Base-by-base conservation (phyloP, 2,113 vertebrate genomes). In the Oreochromis tanganicae region DNA sequence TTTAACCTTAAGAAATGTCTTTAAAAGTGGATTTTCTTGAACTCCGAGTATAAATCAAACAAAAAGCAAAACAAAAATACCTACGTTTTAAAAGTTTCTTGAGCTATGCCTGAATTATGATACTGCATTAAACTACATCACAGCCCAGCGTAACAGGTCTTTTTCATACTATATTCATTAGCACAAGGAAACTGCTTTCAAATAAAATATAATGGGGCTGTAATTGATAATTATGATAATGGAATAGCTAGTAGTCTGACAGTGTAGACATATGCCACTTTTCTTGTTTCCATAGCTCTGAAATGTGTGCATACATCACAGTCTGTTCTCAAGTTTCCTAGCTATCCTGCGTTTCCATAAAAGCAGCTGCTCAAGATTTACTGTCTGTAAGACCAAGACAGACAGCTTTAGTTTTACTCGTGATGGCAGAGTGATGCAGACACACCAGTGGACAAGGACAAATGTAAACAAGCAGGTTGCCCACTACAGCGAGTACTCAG, bases 151-250 rank as follows among this genome's bases (percentile, higher is more conserved):
- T n/a, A n/a, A 66, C 19, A 21, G n/a, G 36, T 14, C 36, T 13
- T 38, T 38, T 68, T 41, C 11, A 9, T 48, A 48, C 41, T 48
- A 71, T 75, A 48, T 48, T 48, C 9, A 12, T 75, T 12, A 75
- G 13, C 24, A 75, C 71, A 32, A 48, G 24, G 71, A 75, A 12
- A 27, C 43, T 16, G 14, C 43, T 29, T 29, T 50, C 71, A 75
- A 32, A 48, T 24, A 50, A 75, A 75, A 75, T 29, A 48, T 11
- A 29, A 29, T 6, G 41, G 9, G 24, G 24, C 24, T 48, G 41
- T 48, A 27, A 73, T 38, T 46, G 41, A 68, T 29, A 75, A 75
- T 75, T 75, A 75, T 75, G 24, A 75, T 75, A 32, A 75, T 75
- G 43, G 43, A 29, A 75, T 48, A 75, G 43, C 29, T 19, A 50